Evolutionary conservation across 2,888 invertebrate species (phyloP), one percentile per base, ranked within the genome.

Genomic region (Cheilosia scutellata): DNA sequence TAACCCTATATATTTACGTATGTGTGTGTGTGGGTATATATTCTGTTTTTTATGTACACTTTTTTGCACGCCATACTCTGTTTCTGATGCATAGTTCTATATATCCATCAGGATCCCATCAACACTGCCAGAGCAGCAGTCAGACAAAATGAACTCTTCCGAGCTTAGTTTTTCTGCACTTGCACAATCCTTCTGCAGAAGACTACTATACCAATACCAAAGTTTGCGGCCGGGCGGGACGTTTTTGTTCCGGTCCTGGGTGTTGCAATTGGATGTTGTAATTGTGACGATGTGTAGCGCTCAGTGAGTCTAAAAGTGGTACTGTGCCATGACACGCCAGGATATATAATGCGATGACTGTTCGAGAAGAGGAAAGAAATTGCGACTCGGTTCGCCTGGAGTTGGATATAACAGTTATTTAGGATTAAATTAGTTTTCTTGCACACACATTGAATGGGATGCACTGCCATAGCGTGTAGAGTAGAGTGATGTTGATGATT

Each of bases 361-460:
- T 80, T 72, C 57, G 51, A 75, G 79, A 49, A 72, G 66, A 72
- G 66, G 60, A 86, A 86, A 86, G 86, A 82, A 86, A 86, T 86
- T 86, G 72, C 76, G 66, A 86, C 80, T 80, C 76, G 70, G 76
- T 65, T 66, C 11, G 51, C 51, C 51, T 51, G 51, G 27, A 75
- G 65, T 66, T 72, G 82, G 68, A 68, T 72, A 77, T 86, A 86
- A 86, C 86, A 77, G 76, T 86, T 68, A 82, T 86, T 86, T 80
- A 86, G 86, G 86, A 86, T 86, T 86, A 86, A 86, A 86, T 86
- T 86, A 86, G 86, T 86, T 86, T 86, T 86, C 80, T 82, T 72
- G 70, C 58, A 62, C 42, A 58, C 58, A 58, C 31, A 40, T 42
- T 57, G 31, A 20, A 58, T 49, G 49, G 49, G 16, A 37, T 66